Percentiles rank a stretch among this genome's conserved stretches.
These are phyloP conservation scores for Edolisoma coerulescens DNA, from an alignment of 2,113 vertebrate species.

Conservation along the genomic window DNA sequence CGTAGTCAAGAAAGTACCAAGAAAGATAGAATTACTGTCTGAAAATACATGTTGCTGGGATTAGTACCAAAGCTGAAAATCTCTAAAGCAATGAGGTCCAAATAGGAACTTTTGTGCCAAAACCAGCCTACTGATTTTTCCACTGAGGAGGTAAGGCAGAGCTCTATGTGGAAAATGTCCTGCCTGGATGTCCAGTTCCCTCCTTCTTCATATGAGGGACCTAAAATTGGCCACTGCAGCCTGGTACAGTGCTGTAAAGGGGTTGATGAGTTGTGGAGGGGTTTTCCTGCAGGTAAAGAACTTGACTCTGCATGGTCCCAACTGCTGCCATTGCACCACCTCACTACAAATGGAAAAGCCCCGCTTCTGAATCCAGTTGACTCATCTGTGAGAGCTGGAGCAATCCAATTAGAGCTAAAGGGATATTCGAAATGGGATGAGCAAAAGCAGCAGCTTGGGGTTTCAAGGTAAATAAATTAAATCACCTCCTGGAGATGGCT, in stretches of 20 bases:
- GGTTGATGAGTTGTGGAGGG: accelerated
- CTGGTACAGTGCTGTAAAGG: neutral
- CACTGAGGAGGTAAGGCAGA: neutral
- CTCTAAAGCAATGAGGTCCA: neutral
- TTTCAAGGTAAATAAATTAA: neutral
- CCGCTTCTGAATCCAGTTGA: neutral
- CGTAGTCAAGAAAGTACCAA: neutral
- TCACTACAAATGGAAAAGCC: neutral
- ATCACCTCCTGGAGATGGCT: neutral
- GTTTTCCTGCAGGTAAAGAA: neutral
- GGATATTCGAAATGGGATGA: neutral
- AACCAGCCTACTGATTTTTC: neutral
- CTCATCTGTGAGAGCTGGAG: neutral
- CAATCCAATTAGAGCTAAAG: neutral
- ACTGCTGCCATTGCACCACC: neutral
- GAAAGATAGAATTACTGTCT: neutral
- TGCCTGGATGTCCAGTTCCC: neutral
- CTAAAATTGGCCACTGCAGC: neutral
- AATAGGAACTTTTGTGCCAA: neutral
- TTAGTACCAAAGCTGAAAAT: neutral
- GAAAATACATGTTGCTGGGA: neutral
- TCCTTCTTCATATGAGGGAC: neutral
- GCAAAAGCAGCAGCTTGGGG: neutral
- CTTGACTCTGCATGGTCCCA: neutral
- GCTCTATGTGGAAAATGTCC: neutral